Evolutionary conservation across 2,888 invertebrate genomes (phyloP).

Genomic region (Ashinkailepas kermadecensis): DNA sequence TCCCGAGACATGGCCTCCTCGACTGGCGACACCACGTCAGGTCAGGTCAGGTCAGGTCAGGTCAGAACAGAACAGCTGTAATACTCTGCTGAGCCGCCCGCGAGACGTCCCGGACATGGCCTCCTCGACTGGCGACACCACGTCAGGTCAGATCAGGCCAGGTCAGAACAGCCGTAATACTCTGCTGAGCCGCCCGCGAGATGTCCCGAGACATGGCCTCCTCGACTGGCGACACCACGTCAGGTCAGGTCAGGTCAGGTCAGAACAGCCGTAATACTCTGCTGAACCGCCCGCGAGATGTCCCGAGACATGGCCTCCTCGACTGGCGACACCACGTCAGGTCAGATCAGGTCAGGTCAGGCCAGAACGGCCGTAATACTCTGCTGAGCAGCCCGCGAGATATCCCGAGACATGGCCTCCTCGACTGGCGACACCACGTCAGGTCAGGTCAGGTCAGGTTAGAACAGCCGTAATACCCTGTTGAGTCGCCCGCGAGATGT

Average conservation of each 20-base stretch:
- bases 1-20: conserved; percentile 28
- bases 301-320: conserved; percentile 28
- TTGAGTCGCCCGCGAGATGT: conserved; percentile 37
- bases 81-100: conserved; percentile 37
- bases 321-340: conserved; percentile 21
- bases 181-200: conserved; percentile 37
- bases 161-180: conserved; percentile 32
- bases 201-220: conserved; percentile 26
- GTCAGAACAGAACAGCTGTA: conserved; percentile 30
- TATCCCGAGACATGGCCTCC: conserved; percentile 26
- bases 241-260: not conserved
- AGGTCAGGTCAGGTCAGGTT: not conserved
- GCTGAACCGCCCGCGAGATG: conserved; percentile 36
- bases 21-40: conserved; percentile 22
- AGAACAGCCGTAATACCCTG: conserved; percentile 32
- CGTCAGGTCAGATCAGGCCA: not conserved
- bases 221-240: conserved; percentile 24
- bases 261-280: conserved; percentile 37
- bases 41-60: not conserved
- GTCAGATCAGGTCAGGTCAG: not conserved
- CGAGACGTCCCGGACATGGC: conserved; percentile 25
- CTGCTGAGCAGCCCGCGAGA: conserved; percentile 36
- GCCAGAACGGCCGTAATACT: conserved; percentile 32
- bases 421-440: conserved; percentile 25
- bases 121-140: conserved; percentile 26